A percentile compares a stretch with the other conserved stretches of the same genome.
Conservation (phyloP, 2,113 vertebrate species). For the Poicephalus meyeri region DNA sequence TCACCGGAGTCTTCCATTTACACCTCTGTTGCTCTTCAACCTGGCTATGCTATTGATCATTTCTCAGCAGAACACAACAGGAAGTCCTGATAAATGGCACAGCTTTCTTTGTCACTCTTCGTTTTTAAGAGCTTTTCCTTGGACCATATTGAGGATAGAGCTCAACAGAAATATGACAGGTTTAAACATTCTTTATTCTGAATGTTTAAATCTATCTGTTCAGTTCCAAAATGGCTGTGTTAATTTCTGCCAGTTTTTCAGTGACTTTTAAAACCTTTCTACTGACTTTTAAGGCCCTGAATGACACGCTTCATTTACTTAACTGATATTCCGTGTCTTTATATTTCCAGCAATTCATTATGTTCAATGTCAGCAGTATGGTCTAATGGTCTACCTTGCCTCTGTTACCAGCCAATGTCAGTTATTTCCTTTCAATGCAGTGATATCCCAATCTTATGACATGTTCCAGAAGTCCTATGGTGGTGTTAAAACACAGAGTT, state of each 20-base stretch:
- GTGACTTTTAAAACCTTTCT: neutral
- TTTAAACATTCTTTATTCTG: neutral
- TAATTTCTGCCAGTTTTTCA: neutral
- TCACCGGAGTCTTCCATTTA: neutral
- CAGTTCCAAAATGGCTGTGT: neutral
- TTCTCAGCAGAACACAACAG: neutral
- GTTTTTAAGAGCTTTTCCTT: conserved; percentile 14
- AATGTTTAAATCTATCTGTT: neutral
- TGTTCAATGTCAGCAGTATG: neutral
- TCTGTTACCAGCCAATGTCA: neutral
- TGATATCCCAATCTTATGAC: neutral
- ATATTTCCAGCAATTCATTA: neutral
- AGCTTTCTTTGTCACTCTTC: neutral
- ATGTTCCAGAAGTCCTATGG: neutral
- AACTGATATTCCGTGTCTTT: neutral
- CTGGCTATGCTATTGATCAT: neutral
- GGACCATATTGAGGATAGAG: neutral
- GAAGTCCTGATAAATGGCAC: neutral
- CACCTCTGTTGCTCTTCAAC: neutral
- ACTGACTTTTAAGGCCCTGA: neutral
- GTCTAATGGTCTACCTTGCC: neutral
- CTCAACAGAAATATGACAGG: neutral
- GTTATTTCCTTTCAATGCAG: neutral
- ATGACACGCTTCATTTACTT: neutral
- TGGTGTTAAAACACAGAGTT: neutral